Evolutionary conservation across 2,888 invertebrate species (phyloP).

Genomic region (Cinara cedri): DNA sequence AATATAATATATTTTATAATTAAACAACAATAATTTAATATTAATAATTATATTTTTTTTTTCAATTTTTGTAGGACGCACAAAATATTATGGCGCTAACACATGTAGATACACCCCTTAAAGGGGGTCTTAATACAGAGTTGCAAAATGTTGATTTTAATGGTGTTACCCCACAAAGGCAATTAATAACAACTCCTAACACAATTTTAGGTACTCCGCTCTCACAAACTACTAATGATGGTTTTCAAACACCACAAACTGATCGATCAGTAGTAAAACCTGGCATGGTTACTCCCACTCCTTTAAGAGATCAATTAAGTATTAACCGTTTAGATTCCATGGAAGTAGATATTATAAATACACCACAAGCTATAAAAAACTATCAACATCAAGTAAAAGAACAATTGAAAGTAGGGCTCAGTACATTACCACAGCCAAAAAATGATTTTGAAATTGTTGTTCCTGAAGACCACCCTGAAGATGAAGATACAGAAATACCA

Average conservation of each 20-base stretch:
- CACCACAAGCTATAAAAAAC: conserved; percentile 72
- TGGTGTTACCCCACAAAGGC: conserved; percentile 78
- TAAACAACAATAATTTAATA: no score
- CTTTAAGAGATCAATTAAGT: conserved; percentile 89
- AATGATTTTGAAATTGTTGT: conserved; percentile 99
- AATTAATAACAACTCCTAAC: conserved; percentile 81
- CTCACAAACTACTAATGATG: conserved; percentile 64
- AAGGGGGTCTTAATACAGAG: conserved; percentile 94
- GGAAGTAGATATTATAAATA: conserved; percentile 72
- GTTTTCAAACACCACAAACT: conserved; percentile 68
- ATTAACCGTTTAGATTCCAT: conserved; percentile 84
- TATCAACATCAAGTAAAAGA: conserved; percentile 73
- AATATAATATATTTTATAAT: no score
- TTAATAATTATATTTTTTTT: not conserved
- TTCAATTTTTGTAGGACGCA: conserved; percentile 78
- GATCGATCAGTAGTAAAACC: conserved; percentile 63
- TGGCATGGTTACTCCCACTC: conserved; percentile 72
- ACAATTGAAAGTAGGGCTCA: conserved; percentile 78
- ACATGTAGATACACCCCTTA: conserved; percentile 96
- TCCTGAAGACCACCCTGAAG: conserved; percentile 73
- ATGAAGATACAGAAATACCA: conserved; percentile 54
- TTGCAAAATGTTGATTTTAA: conserved; percentile 88
- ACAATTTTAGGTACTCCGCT: conserved; percentile 89
- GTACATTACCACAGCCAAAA: conserved; percentile 83
- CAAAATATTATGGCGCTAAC: conserved; percentile 98